Evolutionary conservation across 2,113 vertebrate species (phyloP), one percentile per base, ranked within the genome.

Genomic region (Notiomystis cincta): DNA sequence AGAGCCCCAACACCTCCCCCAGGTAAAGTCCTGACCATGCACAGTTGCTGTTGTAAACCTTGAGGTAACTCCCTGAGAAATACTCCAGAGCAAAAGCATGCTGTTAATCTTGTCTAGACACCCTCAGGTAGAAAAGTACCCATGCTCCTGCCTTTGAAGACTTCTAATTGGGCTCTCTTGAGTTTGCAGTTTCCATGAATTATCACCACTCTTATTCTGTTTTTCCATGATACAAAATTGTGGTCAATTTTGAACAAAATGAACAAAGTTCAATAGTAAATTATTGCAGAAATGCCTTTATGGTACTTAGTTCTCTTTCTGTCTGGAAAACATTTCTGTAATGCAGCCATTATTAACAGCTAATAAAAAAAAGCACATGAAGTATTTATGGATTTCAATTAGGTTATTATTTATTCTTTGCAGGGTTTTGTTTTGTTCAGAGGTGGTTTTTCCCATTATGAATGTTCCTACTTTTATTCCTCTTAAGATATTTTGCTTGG

Each of bases 1-100:
- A 73, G 61, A 79, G 30, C 3, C 7, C 24, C 13, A 21, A 15
- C 1, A 1, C 15, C 5, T 37, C 1, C 10, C 35, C 8, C 10
- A 20, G 42, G 14, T 23, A 62, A 50, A 84, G 25, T 35, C 23
- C 42, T 30, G 18, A 25, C 21, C 11, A 4, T 31, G 40, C 20
- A 9, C 44, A 51, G 13, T 5, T 80, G 47, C 27, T 40, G 31
- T 35, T 80, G 28, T 47, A 64, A 90, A 37, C n/a, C 44, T 44
- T 48, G 53, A 73, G 30, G 40, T 16, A 88, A 35, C 42, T 62
- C 38, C 37, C 42, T 31, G 67, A 79, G 60, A 72, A 62, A 65
- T 28, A 60, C 8, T 45, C 45, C 58, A 48, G 69, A 44, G 10
- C 56, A 53, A 70, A 83, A 71, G 48, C n/a, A 71, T 33, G 20